Base-by-base conservation (phyloP, 2,888 invertebrate genomes). In the Cantharis lateralis region DNA sequence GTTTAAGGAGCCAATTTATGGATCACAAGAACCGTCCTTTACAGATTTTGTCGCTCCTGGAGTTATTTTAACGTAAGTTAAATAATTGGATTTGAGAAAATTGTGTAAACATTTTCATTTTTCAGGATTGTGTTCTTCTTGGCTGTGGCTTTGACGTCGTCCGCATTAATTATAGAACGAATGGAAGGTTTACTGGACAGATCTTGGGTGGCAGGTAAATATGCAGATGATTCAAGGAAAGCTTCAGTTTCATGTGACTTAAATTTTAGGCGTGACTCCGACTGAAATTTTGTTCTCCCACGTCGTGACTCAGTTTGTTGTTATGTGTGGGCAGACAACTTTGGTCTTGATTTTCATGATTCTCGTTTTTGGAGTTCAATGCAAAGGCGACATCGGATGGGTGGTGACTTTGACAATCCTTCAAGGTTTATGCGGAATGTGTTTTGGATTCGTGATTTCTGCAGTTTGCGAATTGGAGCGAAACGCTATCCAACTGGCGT, bases 31-130 rank as follows among this genome's bases (percentile, higher is more conserved):
- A 86, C 97, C 98, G 2, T 96, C 95, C 13, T 98, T 98, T 86
- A 97, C 97, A 0, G 97, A 98, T 88, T 98, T 98, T 88, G 98
- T 98, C 78, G 98, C 98, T 13, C 98, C 98, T 64, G 98, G 98
- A 81, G 96, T 98, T 79, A 97, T 98, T 84, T 89, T 98, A 82
- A 96, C 96, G 96, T 96, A 88, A 93, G 94, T 91, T 70, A 48
- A 26, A 7, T 24, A 24, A 11, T 1, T n/a, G 10, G 13, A 1
- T 63, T 63, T 20, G 13, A 9, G 13, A 20, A 10, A 18, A 64
- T 4, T n/a, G 13, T 13, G n/a, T 64, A n/a, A 20, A 20, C 4
- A 10, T 76, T 79, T 72, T 70, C 81, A 77, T 70, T 80, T 87
- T 89, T 70, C 89, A 98, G 97, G 63, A 97, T 98, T 88, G 97